Percentiles rank a stretch among this genome's conserved stretches.
Conservation (phyloP, 2,888 invertebrate species). For the Blera fallax region DNA sequence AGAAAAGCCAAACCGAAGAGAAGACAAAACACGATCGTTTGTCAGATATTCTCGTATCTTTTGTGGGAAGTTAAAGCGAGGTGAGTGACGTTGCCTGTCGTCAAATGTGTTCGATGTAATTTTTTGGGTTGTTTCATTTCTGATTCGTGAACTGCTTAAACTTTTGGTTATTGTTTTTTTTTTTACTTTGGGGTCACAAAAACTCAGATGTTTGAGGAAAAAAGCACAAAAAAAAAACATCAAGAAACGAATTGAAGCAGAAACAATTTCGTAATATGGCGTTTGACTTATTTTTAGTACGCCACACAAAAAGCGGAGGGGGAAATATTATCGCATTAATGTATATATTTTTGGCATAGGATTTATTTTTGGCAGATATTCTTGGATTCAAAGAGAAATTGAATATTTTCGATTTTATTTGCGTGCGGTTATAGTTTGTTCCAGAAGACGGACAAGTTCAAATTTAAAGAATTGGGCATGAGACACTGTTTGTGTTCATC, state of each 20-base stretch:
- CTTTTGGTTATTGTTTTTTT: not conserved
- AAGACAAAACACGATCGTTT: not conserved
- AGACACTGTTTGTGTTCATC: not conserved
- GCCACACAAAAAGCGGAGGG: not conserved
- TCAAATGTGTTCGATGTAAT: conserved; percentile 24
- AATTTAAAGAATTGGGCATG: not conserved
- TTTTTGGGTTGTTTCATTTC: not conserved
- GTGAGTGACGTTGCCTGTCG: conserved; percentile 34
- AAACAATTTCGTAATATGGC: conserved; percentile 49
- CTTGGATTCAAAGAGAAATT: not conserved
- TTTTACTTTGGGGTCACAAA: conserved; percentile 7
- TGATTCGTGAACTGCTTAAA: not conserved
- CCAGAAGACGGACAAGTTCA: not conserved
- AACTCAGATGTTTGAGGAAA: conserved; percentile 9
- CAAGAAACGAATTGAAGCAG: not conserved
- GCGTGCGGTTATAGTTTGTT: not conserved
- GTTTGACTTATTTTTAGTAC: conserved; percentile 52
- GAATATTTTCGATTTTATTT: conserved; percentile 22
- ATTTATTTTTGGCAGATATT: conserved; percentile 46
- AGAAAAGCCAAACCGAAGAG: conserved; percentile 5
- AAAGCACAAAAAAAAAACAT: not conserved
- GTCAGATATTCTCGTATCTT: not conserved
- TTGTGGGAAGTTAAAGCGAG: conserved; percentile 1
- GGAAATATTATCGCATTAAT: conserved; percentile 13
- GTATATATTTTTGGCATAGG: conserved; percentile 30